Conservation (phyloP, 1,140 invertebrate species). For the Bicyclus anynana region DNA sequence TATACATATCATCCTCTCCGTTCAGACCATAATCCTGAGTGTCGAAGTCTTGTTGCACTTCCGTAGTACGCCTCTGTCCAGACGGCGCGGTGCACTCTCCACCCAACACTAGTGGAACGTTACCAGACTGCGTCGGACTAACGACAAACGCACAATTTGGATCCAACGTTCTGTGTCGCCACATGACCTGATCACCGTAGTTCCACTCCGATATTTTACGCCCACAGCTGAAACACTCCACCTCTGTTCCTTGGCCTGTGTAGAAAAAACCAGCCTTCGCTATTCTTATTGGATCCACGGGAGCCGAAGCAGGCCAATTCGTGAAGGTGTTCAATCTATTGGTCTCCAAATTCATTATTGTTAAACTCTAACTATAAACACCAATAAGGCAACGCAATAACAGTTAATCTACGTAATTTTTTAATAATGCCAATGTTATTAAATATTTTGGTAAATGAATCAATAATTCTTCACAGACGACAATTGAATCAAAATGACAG, state of each 20-base stretch:
- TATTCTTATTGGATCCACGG: conserved; percentile 81
- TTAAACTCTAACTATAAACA: neutral
- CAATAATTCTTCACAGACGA: too few relatives aligned
- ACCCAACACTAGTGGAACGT: conserved; percentile 77
- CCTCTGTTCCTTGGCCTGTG: conserved; percentile 81
- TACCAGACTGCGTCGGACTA: conserved; percentile 80
- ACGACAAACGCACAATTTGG: conserved; percentile 86
- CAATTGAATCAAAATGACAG: too few relatives aligned
- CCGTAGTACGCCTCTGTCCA: conserved; percentile 15
- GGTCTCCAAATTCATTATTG: conserved; percentile 82
- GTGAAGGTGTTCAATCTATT: conserved; percentile 83
- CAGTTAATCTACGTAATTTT: too few relatives aligned
- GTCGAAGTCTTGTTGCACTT: conserved; percentile 11
- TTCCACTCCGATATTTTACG: conserved; percentile 86
- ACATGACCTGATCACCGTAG: conserved; percentile 85
- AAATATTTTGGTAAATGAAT: too few relatives aligned
- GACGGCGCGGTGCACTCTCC: conserved; percentile 32
- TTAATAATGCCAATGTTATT: too few relatives aligned
- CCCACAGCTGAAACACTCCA: conserved; percentile 87
- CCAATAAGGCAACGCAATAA: too few relatives aligned
- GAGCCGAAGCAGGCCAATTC: conserved; percentile 83
- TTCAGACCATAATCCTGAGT: conserved; percentile 41
- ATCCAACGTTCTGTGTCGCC: conserved; percentile 79
- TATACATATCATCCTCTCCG: conserved; percentile 72
- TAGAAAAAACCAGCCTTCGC: conserved; percentile 91